These are phyloP conservation scores for Mesochorus sp. DNA, from an alignment of 2,888 invertebrate species.

Conservation along the genomic window DNA sequence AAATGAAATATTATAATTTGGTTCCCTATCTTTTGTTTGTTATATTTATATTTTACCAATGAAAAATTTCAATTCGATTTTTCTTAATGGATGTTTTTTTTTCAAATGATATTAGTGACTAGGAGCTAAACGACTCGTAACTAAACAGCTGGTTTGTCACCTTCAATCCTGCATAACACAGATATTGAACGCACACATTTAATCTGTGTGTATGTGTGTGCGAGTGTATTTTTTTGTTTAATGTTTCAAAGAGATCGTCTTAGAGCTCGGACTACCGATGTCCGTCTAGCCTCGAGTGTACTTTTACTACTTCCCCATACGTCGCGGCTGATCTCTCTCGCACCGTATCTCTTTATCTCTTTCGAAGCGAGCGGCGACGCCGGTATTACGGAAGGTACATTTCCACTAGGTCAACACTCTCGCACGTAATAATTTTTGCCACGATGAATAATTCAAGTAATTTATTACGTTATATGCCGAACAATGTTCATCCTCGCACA, in stretches of 20 bases:
- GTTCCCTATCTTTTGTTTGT: no score
- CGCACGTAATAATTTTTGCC: background rate
- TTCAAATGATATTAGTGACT: no score
- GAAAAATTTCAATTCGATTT: no score
- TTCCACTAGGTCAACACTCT: slow-evolving; percentile 52
- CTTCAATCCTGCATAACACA: background rate
- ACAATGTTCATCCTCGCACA: no score
- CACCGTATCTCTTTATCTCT: background rate
- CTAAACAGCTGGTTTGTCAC: slow-evolving; percentile 31
- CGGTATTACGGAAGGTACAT: slow-evolving; percentile 31
- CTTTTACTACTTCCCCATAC: slow-evolving; percentile 24
- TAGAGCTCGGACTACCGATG: background rate
- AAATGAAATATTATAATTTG: no score
- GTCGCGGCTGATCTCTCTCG: background rate
- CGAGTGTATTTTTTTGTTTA: no score
- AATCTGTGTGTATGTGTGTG: no score
- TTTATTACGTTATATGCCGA: background rate
- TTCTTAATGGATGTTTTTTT: no score
- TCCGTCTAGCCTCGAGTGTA: background rate
- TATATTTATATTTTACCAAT: no score
- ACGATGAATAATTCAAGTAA: background rate
- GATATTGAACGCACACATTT: background rate
- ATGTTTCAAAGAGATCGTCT: no score
- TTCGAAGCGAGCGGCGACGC: background rate
- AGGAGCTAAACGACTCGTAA: no score